phyloP scores from a whole-genome alignment of 2,888 invertebrate genomes.

The Synergus japonicus region DNA sequence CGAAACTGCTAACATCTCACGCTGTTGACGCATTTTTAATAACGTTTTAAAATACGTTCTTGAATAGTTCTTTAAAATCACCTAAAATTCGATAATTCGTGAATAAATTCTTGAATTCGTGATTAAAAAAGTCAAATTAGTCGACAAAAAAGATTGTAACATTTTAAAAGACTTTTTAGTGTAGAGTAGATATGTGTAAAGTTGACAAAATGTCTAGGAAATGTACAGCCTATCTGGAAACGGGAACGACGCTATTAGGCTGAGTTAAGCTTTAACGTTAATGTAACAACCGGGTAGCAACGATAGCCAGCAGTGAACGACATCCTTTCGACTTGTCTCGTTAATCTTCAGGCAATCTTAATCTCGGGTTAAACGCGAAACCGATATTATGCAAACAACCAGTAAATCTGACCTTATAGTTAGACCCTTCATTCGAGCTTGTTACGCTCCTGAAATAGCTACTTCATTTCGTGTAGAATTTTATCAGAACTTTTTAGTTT shows the following conservation, averaged over 20 bases:
- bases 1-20: background rate
- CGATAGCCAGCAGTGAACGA: slow-evolving; percentile 49
- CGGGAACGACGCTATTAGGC: slow-evolving; percentile 34
- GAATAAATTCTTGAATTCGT: no score
- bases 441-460: background rate
- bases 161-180: background rate
- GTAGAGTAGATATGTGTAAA: background rate
- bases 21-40: background rate
- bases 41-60: no score
- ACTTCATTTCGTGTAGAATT: background rate
- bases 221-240: slow-evolving; percentile 45
- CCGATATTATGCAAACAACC: slow-evolving; percentile 71
- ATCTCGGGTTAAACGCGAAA: slow-evolving; percentile 70
- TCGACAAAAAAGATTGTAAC: no score
- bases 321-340: slow-evolving; percentile 54
- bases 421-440: background rate
- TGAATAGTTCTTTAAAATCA: no score
- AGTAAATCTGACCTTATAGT: slow-evolving; percentile 60
- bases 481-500: background rate
- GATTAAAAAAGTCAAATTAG: no score
- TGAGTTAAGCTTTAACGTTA: slow-evolving; percentile 43
- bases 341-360: slow-evolving; percentile 72
- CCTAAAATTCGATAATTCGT: background rate
- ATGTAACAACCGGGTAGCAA: slow-evolving; percentile 42
- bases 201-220: slow-evolving; percentile 36